phyloP scores from a whole-genome alignment of 2,113 vertebrate species.

The Eublepharis macularius region DNA sequence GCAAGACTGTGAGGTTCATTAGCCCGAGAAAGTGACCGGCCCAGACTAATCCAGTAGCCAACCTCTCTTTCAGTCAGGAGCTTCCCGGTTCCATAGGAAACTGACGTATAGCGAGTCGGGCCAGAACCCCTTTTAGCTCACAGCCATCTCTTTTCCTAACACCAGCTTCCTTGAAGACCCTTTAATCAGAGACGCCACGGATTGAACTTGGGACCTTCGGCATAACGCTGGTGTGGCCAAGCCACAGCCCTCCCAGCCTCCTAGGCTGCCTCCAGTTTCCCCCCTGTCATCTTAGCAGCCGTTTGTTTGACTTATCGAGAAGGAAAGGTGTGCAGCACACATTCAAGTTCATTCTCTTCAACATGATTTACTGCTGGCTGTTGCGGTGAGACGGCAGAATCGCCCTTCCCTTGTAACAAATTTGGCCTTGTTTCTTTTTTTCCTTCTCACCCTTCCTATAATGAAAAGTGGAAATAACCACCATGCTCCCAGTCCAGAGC shows the following conservation, averaged over 20 bases:
- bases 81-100: too few species aligned
- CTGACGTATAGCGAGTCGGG: too few species aligned
- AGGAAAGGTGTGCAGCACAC: neutral
- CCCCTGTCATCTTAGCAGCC: neutral
- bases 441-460: neutral
- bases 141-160: too few species aligned
- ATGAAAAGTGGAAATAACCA: neutral
- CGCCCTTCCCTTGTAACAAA: neutral
- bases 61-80: too few species aligned
- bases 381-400: neutral
- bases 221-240: too few species aligned
- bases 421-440: neutral
- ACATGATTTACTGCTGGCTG: slow-evolving; percentile 5
- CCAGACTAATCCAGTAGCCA: too few species aligned
- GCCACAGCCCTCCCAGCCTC: neutral
- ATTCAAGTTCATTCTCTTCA: neutral
- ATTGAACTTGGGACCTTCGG: too few species aligned
- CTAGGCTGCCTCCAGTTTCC: neutral
- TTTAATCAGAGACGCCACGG: too few species aligned
- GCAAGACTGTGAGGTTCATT: too few species aligned
- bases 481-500: neutral
- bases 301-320: neutral
- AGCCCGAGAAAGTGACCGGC: too few species aligned
- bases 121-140: too few species aligned
- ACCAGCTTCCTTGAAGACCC: too few species aligned